Evolutionary conservation across 1,140 invertebrate species (phyloP).

Genomic region (Listronotus oregonensis): DNA sequence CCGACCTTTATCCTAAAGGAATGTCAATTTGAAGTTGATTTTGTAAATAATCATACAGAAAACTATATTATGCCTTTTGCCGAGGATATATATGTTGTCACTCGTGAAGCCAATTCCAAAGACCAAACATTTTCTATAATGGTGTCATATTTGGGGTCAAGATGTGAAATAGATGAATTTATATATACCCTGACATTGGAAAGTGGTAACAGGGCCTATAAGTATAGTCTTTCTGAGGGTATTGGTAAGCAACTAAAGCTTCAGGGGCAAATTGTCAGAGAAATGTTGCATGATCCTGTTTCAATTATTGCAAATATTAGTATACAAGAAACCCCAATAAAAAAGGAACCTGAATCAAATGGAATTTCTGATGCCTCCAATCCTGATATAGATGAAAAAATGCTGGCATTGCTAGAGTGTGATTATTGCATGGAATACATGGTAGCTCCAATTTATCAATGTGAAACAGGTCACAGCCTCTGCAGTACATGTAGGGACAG

Average conservation of each 20-base stretch:
- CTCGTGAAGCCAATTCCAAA: conserved; percentile 11
- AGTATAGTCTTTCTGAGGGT: conserved; percentile 10
- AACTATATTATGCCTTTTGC: conserved; percentile 32
- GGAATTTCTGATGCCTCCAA: not conserved
- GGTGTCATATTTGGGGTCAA: conserved; percentile 21
- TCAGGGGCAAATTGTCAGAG: not conserved
- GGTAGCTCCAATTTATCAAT: conserved; percentile 74
- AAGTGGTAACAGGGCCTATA: conserved; percentile 13
- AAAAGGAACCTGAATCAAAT: not conserved
- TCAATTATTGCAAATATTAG: conserved; percentile 24
- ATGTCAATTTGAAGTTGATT: conserved; percentile 34
- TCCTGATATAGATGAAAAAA: not conserved
- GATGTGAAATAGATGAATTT: conserved; percentile 9
- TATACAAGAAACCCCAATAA: conserved; percentile 9
- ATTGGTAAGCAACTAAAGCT: conserved; percentile 4
- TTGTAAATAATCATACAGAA: conserved; percentile 34
- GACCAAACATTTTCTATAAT: conserved; percentile 25
- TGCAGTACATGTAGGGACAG: conserved; percentile 72
- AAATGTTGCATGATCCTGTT: conserved; percentile 28
- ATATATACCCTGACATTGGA: conserved; percentile 25
- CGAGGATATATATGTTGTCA: conserved; percentile 35
- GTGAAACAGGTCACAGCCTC: conserved; percentile 77
- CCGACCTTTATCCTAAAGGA: conserved; percentile 27
- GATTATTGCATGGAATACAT: conserved; percentile 73
- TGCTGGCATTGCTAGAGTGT: conserved; percentile 9